Base-by-base conservation (phyloP, 2,113 vertebrate genomes). In the Ciconia maguari region DNA sequence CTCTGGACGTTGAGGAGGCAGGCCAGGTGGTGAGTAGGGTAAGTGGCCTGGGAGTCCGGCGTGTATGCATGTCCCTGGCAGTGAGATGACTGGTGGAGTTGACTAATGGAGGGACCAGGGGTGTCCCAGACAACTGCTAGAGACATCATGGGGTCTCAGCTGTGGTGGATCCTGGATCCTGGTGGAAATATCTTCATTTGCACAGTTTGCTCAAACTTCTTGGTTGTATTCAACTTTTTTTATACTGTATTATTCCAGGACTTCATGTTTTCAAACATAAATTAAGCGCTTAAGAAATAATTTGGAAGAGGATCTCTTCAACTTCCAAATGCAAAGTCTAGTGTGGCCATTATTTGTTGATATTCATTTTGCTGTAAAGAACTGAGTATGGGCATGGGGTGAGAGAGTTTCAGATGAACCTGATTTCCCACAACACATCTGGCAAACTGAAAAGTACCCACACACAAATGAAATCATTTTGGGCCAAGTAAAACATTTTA, bases 341-440 rank as follows among this genome's bases (percentile, higher is more conserved):
- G 20, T 52, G 29, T 8, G 14, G 29, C 30, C 34, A 19, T 62
- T 64, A 34, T 71, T 58, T 65, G 13, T 52, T 83, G 49, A 41
- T 46, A 58, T 7, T 46, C 5, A 52, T 52, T 83, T 78, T 83
- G 38, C 38, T 89, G 25, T 32, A 48, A 78, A 83, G 24, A 65
- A 64, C 24, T 22, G 49, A 38, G 11, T 77, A 51, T 4, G 20
- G 32, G 4, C 7, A 7, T 60, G 20, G 7, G 29, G 13, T 58
- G n/a, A 46, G 19, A 30, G 42, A 71, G 6, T 70, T 64, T 52
- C 19, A 65, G 27, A 20, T 11, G 15, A 75, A 36, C 16, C 24
- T n/a, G 16, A 41, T 65, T 71, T 60, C 20, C 25, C 36, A 1
- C 44, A 52, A 12, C 0, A 0, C 36, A 46, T n/a, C 27, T 3